phyloP scores from a whole-genome alignment of 2,888 invertebrate genomes.

The Drosophila ustulata region DNA sequence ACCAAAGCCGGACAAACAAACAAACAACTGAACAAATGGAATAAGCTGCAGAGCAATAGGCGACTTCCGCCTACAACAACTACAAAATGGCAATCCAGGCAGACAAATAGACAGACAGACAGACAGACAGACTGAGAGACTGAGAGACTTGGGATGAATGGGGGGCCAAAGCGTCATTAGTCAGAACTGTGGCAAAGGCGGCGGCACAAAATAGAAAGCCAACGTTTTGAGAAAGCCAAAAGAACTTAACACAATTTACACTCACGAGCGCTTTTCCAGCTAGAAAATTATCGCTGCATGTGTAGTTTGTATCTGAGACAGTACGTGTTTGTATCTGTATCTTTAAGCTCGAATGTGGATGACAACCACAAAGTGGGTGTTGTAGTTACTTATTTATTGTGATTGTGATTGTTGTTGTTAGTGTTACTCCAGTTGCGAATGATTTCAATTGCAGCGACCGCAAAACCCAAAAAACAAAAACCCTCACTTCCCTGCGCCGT shows the following conservation, averaged over 20 bases:
- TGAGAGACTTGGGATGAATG: constrained; percentile 6
- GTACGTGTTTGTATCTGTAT: not conserved
- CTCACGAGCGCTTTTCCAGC: constrained; percentile 74
- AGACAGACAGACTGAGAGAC: not conserved
- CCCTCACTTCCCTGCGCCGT: not conserved
- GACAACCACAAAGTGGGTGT: constrained; percentile 79
- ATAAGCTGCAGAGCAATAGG: constrained; percentile 34
- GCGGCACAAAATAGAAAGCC: constrained; percentile 65
- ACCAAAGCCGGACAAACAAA: constrained; percentile 45
- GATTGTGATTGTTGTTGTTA: constrained; percentile 22
- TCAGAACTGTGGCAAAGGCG: constrained; percentile 50
- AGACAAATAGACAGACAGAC: constrained; percentile 4
- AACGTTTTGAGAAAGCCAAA: constrained; percentile 72
- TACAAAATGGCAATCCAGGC: constrained; percentile 46
- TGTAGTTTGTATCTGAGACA: not conserved
- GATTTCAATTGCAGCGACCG: constrained; percentile 63
- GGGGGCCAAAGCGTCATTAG: constrained; percentile 67
- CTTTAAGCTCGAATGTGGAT: constrained; percentile 25
- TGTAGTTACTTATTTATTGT: constrained; percentile 31
- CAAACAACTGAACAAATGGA: constrained; percentile 35
- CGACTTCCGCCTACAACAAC: constrained; percentile 69
- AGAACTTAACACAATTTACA: constrained; percentile 80
- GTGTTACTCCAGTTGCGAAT: constrained; percentile 69
- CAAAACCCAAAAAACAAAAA: constrained; percentile 61
- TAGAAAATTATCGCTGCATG: constrained; percentile 55